Percentiles rank a stretch among this genome's conserved stretches.
Conservation (phyloP, 2,888 invertebrate species). For the Ormyrus labotus region DNA sequence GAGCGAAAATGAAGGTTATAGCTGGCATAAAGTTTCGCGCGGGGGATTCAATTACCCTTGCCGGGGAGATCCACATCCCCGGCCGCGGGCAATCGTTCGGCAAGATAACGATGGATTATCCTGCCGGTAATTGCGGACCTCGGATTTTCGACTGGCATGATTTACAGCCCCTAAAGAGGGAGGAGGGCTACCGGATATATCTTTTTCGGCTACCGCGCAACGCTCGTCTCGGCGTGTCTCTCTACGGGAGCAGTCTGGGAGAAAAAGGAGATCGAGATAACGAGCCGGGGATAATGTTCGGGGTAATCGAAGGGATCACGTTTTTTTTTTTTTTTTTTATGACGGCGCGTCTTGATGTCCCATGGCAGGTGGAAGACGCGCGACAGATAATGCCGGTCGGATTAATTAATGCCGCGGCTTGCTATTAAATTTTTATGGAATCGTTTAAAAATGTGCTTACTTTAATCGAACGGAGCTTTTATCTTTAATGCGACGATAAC, state of each 20-base stretch:
- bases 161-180: slow-evolving; percentile 16
- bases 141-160: slow-evolving; percentile 48
- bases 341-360: background rate
- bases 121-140: slow-evolving; percentile 46
- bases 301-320: background rate
- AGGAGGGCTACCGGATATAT: background rate
- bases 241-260: background rate
- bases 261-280: slow-evolving; percentile 17
- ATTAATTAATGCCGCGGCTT: too few species aligned
- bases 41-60: slow-evolving; percentile 47
- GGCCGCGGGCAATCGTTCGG: slow-evolving; percentile 14
- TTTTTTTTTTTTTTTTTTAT: too few species aligned
- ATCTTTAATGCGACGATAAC: too few species aligned
- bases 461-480: too few species aligned
- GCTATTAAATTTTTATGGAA: too few species aligned
- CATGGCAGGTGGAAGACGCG: background rate
- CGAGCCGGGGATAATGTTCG: background rate
- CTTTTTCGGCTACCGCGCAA: slow-evolving; percentile 9
- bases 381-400: background rate
- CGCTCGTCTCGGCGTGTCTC: too few species aligned
- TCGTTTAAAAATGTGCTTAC: too few species aligned
- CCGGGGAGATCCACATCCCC: slow-evolving; percentile 18
- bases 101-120: slow-evolving; percentile 52
- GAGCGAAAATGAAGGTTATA: slow-evolving; percentile 37
- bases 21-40: slow-evolving; percentile 47